phyloP scores from a whole-genome alignment of 1,140 invertebrate species.

The Papilio polytes region DNA sequence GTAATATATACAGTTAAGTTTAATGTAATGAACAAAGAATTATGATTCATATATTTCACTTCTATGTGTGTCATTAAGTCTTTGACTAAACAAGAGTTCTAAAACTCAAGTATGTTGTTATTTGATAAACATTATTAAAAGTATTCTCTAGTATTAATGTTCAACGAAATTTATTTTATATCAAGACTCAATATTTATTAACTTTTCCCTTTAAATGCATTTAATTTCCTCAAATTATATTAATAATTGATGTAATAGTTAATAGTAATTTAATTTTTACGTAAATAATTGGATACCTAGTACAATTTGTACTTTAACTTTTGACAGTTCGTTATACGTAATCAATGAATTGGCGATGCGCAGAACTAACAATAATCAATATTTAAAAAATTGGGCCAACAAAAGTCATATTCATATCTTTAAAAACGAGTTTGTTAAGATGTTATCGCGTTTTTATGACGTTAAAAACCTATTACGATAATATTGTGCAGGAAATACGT shows the following conservation, averaged over 20 bases:
- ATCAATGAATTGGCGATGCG: slow-evolving; percentile 18
- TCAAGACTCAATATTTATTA: not conserved
- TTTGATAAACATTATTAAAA: not conserved
- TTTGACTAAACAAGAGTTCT: not conserved
- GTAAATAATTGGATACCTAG: not conserved
- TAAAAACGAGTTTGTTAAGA: not conserved
- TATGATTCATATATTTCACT: too few relatives aligned
- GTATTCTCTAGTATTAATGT: too few relatives aligned
- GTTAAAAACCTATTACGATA: not conserved
- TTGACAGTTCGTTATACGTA: slow-evolving; percentile 3
- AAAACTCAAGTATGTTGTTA: not conserved
- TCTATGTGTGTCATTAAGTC: too few relatives aligned
- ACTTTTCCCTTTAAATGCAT: not conserved
- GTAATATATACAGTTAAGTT: not conserved
- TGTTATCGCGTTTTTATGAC: not conserved
- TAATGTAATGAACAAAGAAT: too few relatives aligned
- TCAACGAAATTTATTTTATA: too few relatives aligned
- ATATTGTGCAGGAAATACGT: not conserved
- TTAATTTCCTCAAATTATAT: not conserved
- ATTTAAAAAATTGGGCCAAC: slow-evolving; percentile 2
- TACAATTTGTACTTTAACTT: not conserved
- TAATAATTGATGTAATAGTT: too few relatives aligned
- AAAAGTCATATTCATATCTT: slow-evolving; percentile 6
- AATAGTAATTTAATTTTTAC: not conserved
- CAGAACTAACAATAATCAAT: slow-evolving; percentile 10